Conservation (phyloP, 2,797 vertebrate species). For the Clarias laeviceps region DNA sequence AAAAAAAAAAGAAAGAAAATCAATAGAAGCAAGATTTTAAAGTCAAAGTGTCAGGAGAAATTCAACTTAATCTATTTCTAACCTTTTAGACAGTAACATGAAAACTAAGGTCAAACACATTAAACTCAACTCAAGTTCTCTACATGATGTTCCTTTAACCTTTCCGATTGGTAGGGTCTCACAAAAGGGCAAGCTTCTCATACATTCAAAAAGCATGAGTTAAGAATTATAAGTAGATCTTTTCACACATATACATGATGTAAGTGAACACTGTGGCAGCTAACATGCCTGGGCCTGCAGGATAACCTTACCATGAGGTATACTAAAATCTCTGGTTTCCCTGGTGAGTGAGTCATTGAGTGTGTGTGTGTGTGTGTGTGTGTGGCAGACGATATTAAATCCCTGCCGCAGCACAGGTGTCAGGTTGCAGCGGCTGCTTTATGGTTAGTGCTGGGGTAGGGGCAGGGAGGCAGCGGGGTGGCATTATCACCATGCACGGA, state of each 20-base stretch:
- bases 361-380: constrained; percentile 39
- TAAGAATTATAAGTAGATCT: constrained; percentile 30
- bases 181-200: constrained; percentile 33
- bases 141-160: constrained; percentile 18
- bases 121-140: constrained; percentile 17
- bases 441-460: constrained; percentile 61
- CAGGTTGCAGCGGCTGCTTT: constrained; percentile 69
- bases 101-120: constrained; percentile 30
- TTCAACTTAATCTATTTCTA: not conserved
- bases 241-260: constrained; percentile 42
- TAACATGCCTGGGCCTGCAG: constrained; percentile 49
- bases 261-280: constrained; percentile 26
- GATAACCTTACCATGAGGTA: constrained; percentile 52
- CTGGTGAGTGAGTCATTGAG: constrained; percentile 43
- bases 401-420: constrained; percentile 76
- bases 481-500: constrained; percentile 55
- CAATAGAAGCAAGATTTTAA: not conserved
- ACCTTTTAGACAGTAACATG: constrained; percentile 19
- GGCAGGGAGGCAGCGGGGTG: constrained; percentile 36
- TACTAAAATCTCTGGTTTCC: constrained; percentile 56
- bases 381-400: constrained; percentile 74
- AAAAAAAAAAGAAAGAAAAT: not conserved
- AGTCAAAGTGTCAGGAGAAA: not conserved
- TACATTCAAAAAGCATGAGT: constrained; percentile 31
- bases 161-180: constrained; percentile 29